A percentile compares a stretch with the other conserved stretches of the same genome.
Evolutionary conservation across 2,113 vertebrate species (phyloP).

Genomic region (Odocoileus virginianus): DNA sequence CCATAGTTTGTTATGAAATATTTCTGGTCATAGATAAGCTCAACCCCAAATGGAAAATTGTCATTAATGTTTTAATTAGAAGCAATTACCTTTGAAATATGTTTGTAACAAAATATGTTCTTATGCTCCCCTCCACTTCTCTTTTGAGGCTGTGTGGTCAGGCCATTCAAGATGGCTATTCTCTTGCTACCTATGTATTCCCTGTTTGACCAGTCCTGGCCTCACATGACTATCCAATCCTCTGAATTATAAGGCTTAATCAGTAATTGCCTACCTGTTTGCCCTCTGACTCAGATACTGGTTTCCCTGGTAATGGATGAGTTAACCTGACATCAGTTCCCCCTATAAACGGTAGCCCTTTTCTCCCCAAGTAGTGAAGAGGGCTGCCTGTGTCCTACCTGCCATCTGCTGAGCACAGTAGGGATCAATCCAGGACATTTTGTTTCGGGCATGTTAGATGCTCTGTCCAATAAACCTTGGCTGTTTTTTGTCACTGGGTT

Average conservation of each 20-base stretch:
- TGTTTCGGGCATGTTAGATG: neutral
- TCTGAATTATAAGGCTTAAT: neutral
- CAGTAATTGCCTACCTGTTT: neutral
- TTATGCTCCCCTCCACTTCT: neutral
- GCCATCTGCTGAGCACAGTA: neutral
- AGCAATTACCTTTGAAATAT: neutral
- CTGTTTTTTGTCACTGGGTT: neutral
- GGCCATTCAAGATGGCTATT: neutral
- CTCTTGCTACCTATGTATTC: neutral
- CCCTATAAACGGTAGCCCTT: neutral
- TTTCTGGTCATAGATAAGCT: neutral
- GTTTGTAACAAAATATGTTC: neutral
- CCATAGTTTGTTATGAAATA: neutral
- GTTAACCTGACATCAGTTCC: neutral
- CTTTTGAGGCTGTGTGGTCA: neutral
- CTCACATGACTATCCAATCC: neutral
- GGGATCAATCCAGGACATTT: neutral
- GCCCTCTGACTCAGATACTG: neutral
- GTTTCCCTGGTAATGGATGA: neutral
- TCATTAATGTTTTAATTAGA: neutral
- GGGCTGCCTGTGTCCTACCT: neutral
- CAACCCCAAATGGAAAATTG: neutral
- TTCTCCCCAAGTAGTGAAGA: neutral
- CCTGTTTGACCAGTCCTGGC: neutral
- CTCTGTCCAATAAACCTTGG: neutral